A percentile compares a stretch with the other conserved stretches of the same genome.
phyloP scores from a whole-genome alignment of 2,888 invertebrate species.

The Stenotaenia linearis region DNA sequence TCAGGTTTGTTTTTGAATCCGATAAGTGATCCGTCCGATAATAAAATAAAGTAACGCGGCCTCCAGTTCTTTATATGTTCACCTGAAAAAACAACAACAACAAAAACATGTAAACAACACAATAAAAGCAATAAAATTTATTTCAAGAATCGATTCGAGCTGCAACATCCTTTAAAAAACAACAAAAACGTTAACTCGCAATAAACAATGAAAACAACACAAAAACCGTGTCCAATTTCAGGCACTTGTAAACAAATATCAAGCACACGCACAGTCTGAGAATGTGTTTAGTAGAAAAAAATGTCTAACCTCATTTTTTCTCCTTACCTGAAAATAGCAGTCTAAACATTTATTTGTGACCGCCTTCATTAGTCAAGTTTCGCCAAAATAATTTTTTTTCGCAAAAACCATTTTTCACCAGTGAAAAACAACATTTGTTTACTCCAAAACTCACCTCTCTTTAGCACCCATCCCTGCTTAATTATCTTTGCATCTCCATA shows the following conservation, averaged over 20 bases:
- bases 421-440: not conserved
- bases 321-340: not conserved
- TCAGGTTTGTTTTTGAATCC: constrained; percentile 92
- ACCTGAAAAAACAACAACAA: constrained; percentile 58
- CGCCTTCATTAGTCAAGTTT: not conserved
- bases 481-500: constrained; percentile 54
- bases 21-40: constrained; percentile 88
- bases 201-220: not conserved
- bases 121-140: constrained; percentile 21
- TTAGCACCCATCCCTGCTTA: constrained; percentile 93
- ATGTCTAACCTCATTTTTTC: not conserved
- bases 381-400: not conserved
- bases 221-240: not conserved
- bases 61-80: constrained; percentile 99
- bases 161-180: too few relatives aligned
- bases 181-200: not conserved
- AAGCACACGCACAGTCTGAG: not conserved
- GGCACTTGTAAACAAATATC: not conserved
- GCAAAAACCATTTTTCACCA: too few relatives aligned
- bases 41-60: constrained; percentile 88
- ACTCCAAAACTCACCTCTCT: constrained; percentile 60
- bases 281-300: not conserved
- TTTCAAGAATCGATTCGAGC: too few relatives aligned
- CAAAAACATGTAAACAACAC: constrained; percentile 14
- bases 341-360: not conserved